phyloP scores from a whole-genome alignment of 1,140 invertebrate species.

The Drosophila littoralis region DNA sequence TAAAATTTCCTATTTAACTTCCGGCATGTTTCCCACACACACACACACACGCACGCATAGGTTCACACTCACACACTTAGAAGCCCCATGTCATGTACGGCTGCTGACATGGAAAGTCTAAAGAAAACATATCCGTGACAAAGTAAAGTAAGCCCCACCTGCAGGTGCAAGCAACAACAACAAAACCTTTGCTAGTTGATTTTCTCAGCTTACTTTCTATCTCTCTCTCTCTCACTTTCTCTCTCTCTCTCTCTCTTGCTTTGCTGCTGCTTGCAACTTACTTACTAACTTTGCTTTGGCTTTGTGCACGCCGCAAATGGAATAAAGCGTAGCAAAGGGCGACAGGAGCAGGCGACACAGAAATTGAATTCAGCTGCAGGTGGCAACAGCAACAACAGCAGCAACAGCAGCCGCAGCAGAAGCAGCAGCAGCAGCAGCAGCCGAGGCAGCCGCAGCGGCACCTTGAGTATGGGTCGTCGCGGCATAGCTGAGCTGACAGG shows the following conservation, averaged over 20 bases:
- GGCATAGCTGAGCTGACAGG: constrained; percentile 28
- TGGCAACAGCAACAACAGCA: constrained; percentile 17
- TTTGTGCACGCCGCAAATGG: constrained; percentile 49
- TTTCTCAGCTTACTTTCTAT: constrained; percentile 28
- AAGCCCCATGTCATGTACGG: constrained; percentile 18
- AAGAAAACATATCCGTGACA: constrained; percentile 82
- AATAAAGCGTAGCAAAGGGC: constrained; percentile 49
- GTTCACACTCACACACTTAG: constrained; percentile 8
- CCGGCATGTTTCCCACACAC: constrained; percentile 65
- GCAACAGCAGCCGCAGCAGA: constrained; percentile 41
- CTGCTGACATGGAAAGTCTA: constrained; percentile 69
- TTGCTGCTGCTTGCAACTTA: constrained; percentile 50
- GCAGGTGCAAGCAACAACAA: constrained; percentile 78
- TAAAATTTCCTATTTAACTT: constrained; percentile 82
- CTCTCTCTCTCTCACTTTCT: constrained; percentile 1
- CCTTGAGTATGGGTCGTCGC: not conserved
- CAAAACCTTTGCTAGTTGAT: constrained; percentile 71
- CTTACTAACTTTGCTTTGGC: constrained; percentile 47
- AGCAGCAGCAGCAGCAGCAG: not conserved
- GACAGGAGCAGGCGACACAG: constrained; percentile 27
- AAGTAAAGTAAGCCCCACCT: constrained; percentile 76
- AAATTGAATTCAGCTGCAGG: constrained; percentile 75
- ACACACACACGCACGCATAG: constrained; percentile 18
- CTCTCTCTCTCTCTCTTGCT: not conserved
- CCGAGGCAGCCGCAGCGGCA: not conserved